Evolutionary conservation across 37 sponge, comb jelly and placozoan genomes (phyloP), one percentile per base, ranked within the genome.

Genomic region (Geodia barretti): DNA sequence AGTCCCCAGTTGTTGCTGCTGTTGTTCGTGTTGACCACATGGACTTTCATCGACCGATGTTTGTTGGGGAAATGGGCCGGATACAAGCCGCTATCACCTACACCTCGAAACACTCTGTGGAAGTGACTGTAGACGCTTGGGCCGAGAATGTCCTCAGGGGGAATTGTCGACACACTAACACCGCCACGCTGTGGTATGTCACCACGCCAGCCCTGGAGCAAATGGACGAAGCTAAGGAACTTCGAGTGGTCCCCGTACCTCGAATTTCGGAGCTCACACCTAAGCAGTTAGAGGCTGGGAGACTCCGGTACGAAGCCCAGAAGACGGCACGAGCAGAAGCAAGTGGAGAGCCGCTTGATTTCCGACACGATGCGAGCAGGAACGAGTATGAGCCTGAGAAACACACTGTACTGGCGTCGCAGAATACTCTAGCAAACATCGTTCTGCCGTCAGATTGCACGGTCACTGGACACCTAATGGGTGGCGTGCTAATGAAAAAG

Each of bases 401-500:
- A 60, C 17, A 32, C 60, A 73, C 60, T 30, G 80, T 71, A 2
- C 40, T 42, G 2, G 28, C 34, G 14, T 84, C 85, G 1, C 85
- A 77, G 21, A 35, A 54, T 0, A n/a, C 78, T 19, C 72, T 84
- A 24, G 64, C 29, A 20, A 84, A 85, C 19, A 28, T 78, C 36
- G 76, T 89, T 8, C 74, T 66, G 14, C 85, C 90, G 11, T 72
- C 74, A 21, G 90, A 89, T 40, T 89, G 90, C 61, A 47, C 24
- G 11, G 28, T 72, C 0, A 33, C 23, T 11, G 72, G 76, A 0
- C 41, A 54, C 34, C 40, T 83, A 8, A 62, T 65, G 66, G 90
- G 90, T 29, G 90, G 90, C 33, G 42, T 58, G 24, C 35, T 89
- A 23, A 89, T 89, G 90, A 89, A 89, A 79, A 78, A 84, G 74